These are phyloP conservation scores for Haemorhous mexicanus DNA, from an alignment of 2,113 vertebrate genomes.

Conservation along the genomic window DNA sequence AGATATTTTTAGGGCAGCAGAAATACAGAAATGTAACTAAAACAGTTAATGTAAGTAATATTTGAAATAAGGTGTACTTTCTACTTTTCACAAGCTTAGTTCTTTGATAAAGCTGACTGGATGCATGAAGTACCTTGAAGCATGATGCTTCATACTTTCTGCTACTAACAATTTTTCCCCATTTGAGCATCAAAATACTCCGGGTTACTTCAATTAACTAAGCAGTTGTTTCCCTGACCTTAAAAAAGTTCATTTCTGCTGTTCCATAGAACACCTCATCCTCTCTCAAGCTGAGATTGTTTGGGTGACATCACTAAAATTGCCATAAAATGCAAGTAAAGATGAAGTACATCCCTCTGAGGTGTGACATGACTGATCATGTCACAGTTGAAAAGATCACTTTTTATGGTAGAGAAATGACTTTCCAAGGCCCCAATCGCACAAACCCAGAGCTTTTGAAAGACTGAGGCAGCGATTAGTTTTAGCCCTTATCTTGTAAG, in stretches of 20 bases:
- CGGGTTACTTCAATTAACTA: neutral
- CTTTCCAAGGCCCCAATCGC: neutral
- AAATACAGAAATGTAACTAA: slow-evolving; percentile 5
- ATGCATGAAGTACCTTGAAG: neutral
- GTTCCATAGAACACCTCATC: neutral
- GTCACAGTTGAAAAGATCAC: neutral
- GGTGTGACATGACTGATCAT: neutral
- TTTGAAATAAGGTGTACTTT: neutral
- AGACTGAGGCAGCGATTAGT: neutral
- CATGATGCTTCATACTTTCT: neutral
- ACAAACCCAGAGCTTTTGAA: neutral
- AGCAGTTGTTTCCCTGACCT: neutral
- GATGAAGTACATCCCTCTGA: neutral
- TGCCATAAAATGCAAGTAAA: neutral
- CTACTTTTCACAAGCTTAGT: neutral
- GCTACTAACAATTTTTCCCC: neutral
- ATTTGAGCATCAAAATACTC: neutral
- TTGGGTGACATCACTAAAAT: neutral
- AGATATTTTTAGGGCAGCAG: slow-evolving; percentile 47
- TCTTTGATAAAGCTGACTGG: neutral
- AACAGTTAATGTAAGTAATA: neutral
- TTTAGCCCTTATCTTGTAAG: neutral
- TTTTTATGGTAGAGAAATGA: neutral
- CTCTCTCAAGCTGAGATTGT: neutral
- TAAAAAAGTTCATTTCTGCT: neutral